Conservation (phyloP, 1,140 invertebrate species). For the Meloidogyne exigua region DNA sequence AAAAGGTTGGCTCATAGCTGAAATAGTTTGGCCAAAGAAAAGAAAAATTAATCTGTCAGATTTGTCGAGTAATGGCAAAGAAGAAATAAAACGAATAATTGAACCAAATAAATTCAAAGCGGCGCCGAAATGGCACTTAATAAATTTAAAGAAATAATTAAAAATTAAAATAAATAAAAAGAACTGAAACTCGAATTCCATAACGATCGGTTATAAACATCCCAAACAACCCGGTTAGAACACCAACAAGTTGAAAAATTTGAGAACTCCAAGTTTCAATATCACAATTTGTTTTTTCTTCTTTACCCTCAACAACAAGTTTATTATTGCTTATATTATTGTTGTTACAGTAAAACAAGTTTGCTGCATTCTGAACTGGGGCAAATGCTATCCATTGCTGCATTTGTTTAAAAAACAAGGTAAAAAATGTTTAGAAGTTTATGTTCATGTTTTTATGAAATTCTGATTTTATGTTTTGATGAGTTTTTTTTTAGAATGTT, state of each 20-base stretch:
- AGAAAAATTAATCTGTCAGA: constrained; percentile 42
- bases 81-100: constrained; percentile 53
- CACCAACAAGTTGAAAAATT: constrained; percentile 61
- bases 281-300: constrained; percentile 44
- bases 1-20: constrained; percentile 56
- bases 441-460: too few relatives aligned
- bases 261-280: constrained; percentile 53
- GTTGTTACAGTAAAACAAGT: constrained; percentile 52
- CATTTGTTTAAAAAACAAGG: neutral
- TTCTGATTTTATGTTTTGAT: too few relatives aligned
- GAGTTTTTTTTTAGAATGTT: neutral
- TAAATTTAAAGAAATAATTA: constrained; percentile 5
- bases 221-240: constrained; percentile 56
- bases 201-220: constrained; percentile 61
- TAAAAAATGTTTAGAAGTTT: neutral
- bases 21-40: constrained; percentile 53
- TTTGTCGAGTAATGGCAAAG: constrained; percentile 47
- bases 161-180: constrained; percentile 23
- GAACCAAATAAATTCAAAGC: constrained; percentile 53
- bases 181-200: constrained; percentile 56
- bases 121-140: constrained; percentile 48
- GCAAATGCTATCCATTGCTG: constrained; percentile 62
- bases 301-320: neutral
- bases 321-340: constrained; percentile 13
- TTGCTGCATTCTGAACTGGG: constrained; percentile 48